phyloP scores from a whole-genome alignment of 2,888 invertebrate species.

The Calephelis perditalis region DNA sequence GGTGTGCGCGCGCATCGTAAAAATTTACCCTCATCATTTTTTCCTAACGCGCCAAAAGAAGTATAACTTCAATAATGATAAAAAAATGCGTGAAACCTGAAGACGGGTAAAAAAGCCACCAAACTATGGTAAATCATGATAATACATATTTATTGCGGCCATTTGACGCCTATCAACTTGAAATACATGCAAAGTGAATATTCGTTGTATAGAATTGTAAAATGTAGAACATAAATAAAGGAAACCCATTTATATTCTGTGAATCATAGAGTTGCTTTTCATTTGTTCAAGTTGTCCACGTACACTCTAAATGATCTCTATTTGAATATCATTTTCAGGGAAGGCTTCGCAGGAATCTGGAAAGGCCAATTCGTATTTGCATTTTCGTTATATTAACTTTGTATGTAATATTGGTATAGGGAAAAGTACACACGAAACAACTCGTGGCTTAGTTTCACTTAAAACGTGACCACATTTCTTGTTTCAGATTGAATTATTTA shows the following conservation, averaged over 20 bases:
- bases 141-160: neutral
- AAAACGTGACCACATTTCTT: too few relatives aligned
- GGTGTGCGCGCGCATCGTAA: too few relatives aligned
- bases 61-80: too few relatives aligned
- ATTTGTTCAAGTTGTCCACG: neutral
- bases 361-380: conserved; percentile 12
- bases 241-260: neutral
- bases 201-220: conserved; percentile 3
- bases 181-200: conserved; percentile 10
- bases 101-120: too few relatives aligned
- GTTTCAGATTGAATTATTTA: too few relatives aligned
- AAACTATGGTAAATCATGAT: neutral
- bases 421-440: neutral
- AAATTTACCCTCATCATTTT: too few relatives aligned
- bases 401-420: neutral
- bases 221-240: neutral
- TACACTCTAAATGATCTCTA: conserved; percentile 9
- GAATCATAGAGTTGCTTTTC: neutral
- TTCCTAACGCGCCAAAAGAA: too few relatives aligned
- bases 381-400: conserved; percentile 7
- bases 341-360: conserved; percentile 4
- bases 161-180: conserved; percentile 7
- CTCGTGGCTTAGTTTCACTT: too few relatives aligned
- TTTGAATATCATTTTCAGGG: conserved; percentile 7
- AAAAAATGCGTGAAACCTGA: too few relatives aligned